Evolutionary conservation across 30 jellyfish, hydroid and myxozoan genomes (phyloP).

Genomic region (Phacellophora camtschatica): DNA sequence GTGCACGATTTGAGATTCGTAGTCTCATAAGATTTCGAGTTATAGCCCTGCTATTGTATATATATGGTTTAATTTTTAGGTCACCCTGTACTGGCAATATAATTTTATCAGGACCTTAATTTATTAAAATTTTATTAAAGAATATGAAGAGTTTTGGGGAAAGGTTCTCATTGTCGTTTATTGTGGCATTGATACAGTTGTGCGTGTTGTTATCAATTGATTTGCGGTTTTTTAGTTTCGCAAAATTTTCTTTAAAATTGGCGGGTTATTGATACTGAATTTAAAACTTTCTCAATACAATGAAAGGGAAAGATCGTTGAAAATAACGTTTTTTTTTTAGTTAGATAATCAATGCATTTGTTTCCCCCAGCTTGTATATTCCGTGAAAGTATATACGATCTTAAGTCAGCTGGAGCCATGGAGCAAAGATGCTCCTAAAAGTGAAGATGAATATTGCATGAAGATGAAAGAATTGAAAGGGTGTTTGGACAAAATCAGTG

Average conservation of each 20-base stretch:
- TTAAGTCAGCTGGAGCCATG: conserved; percentile 78
- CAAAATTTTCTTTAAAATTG: not conserved
- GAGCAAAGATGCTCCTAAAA: conserved; percentile 43
- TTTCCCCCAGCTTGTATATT: conserved; percentile 61
- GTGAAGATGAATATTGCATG: conserved; percentile 30
- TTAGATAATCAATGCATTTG: not conserved
- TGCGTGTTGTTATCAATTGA: not conserved
- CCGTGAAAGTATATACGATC: conserved; percentile 57
- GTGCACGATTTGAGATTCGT: too few species aligned
- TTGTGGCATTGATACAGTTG: too few species aligned
- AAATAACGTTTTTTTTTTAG: too few species aligned
- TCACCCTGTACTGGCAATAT: not conserved
- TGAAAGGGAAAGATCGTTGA: too few species aligned
- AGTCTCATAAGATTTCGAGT: too few species aligned
- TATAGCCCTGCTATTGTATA: too few species aligned
- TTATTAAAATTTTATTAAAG: too few species aligned
- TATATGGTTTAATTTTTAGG: too few species aligned
- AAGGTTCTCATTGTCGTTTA: too few species aligned
- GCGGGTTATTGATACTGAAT: not conserved
- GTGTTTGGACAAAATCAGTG: conserved; percentile 83
- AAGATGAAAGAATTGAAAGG: conserved; percentile 65
- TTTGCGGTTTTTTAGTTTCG: not conserved
- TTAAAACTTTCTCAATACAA: not conserved
- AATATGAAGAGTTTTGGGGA: too few species aligned
- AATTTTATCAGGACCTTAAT: not conserved